Evolutionary conservation across 2,888 invertebrate species (phyloP).

Genomic region (Scotopteryx bipunctaria): DNA sequence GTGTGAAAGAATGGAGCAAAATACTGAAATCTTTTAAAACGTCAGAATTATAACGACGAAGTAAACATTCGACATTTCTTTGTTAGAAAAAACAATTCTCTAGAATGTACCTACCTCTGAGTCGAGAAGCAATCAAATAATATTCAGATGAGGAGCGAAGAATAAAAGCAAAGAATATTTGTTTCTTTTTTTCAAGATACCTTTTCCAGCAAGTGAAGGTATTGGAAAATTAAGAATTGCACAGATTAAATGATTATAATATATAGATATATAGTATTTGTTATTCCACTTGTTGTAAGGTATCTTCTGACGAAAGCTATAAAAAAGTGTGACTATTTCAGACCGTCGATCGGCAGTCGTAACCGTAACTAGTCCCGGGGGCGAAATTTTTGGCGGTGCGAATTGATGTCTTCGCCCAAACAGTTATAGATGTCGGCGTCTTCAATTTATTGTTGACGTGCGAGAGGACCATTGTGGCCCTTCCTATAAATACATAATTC

Average conservation of each 20-base stretch:
- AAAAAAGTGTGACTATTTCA: constrained; percentile 33
- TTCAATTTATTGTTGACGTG: constrained; percentile 48
- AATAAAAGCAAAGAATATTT: constrained; percentile 52
- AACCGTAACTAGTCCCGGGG: constrained; percentile 44
- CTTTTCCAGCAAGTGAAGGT: constrained; percentile 17
- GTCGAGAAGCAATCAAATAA: constrained; percentile 58
- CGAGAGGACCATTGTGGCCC: constrained; percentile 32
- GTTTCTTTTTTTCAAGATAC: constrained; percentile 35
- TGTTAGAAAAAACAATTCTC: constrained; percentile 52
- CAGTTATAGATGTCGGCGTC: constrained; percentile 41
- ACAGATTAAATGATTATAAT: background rate
- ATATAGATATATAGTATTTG: constrained; percentile 11
- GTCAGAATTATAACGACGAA: constrained; percentile 39
- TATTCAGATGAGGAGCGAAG: constrained; percentile 56
- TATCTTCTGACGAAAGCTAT: constrained; percentile 22
- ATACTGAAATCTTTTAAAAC: constrained; percentile 41
- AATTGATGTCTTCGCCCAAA: constrained; percentile 42
- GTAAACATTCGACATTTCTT: constrained; percentile 47
- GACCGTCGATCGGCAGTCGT: constrained; percentile 34
- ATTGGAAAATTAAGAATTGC: constrained; percentile 11
- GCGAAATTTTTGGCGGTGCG: constrained; percentile 43
- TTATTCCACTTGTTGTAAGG: constrained; percentile 14
- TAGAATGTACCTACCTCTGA: constrained; percentile 45
- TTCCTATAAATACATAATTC: constrained; percentile 38
- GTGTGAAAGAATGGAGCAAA: constrained; percentile 25